These are phyloP conservation scores for Ibycter americanus DNA, from an alignment of 2,797 vertebrate genomes.

Conservation along the genomic window DNA sequence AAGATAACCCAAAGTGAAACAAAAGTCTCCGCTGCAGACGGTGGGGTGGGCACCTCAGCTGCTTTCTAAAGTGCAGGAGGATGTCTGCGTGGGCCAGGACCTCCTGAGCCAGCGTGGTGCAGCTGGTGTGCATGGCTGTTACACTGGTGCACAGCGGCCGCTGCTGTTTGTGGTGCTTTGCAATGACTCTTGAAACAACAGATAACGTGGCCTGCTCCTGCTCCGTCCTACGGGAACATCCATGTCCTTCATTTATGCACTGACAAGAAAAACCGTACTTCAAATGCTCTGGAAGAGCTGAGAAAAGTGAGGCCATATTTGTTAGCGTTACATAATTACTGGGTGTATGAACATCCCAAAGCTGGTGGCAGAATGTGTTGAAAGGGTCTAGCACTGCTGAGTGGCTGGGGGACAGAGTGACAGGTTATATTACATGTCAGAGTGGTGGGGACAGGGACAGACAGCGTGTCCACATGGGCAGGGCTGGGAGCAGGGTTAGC, in stretches of 20 bases:
- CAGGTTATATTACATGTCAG: background rate
- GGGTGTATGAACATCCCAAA: background rate
- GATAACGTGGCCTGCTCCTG: background rate
- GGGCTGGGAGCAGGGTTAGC: background rate
- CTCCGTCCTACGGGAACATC: fast-evolving
- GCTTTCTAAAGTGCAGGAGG: background rate
- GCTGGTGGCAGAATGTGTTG: background rate
- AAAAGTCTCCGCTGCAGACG: background rate
- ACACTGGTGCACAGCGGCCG: fast-evolving
- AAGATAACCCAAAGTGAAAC: conserved; percentile 72
- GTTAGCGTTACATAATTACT: fast-evolving
- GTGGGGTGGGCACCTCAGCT: background rate
- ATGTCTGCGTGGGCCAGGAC: background rate
- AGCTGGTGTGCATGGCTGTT: fast-evolving
- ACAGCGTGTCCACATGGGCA: fast-evolving
- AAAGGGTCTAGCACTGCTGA: background rate
- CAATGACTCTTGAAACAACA: background rate
- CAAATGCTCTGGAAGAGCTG: background rate
- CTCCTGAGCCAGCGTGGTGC: fast-evolving
- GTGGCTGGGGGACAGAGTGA: background rate
- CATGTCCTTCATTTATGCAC: fast-evolving
- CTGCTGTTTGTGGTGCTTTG: fast-evolving
- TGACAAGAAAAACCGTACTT: background rate
- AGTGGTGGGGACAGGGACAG: background rate
- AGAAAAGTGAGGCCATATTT: background rate